These are phyloP conservation scores for Trinectes maculatus DNA, from an alignment of 2,113 vertebrate genomes.

Conservation along the genomic window DNA sequence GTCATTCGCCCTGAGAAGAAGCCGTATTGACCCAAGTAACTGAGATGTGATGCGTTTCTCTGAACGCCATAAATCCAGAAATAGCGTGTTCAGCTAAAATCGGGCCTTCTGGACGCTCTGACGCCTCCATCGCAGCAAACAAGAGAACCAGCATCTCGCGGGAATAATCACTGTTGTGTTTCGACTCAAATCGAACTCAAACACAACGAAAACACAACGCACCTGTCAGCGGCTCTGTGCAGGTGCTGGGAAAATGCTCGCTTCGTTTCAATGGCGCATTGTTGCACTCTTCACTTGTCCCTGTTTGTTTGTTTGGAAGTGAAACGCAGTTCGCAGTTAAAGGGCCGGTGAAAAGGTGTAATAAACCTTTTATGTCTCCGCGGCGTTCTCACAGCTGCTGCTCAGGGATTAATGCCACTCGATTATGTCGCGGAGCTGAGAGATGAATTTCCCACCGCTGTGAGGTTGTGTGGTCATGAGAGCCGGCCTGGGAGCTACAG, in stretches of 20 bases:
- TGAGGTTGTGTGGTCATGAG: slow-evolving; percentile 55
- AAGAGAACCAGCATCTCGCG: too few relatives aligned
- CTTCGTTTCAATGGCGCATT: slow-evolving; percentile 17
- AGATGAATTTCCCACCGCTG: slow-evolving; percentile 64
- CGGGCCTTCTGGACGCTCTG: too few relatives aligned
- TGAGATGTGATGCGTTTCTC: too few relatives aligned
- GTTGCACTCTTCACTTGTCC: slow-evolving; percentile 5
- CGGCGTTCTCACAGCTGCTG: slow-evolving; percentile 60
- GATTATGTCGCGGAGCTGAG: slow-evolving; percentile 11
- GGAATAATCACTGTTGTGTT: too few relatives aligned
- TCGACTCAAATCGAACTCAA: too few relatives aligned
- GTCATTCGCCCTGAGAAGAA: too few relatives aligned
- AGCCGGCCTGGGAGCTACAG: slow-evolving; percentile 48
- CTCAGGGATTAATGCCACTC: slow-evolving; percentile 45
- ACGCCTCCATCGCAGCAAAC: too few relatives aligned
- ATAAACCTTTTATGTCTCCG: slow-evolving; percentile 31
- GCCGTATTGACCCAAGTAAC: too few relatives aligned
- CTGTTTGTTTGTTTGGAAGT: slow-evolving; percentile 12
- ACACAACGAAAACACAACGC: too few relatives aligned
- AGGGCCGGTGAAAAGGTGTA: slow-evolving; percentile 34
- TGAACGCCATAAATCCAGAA: too few relatives aligned
- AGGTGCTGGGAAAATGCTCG: slow-evolving; percentile 20
- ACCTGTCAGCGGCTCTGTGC: background rate
- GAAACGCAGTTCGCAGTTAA: slow-evolving; percentile 12
- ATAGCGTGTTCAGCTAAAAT: too few relatives aligned